Evolutionary conservation across 2,888 invertebrate species (phyloP).

Genomic region (Eristalis tenax): DNA sequence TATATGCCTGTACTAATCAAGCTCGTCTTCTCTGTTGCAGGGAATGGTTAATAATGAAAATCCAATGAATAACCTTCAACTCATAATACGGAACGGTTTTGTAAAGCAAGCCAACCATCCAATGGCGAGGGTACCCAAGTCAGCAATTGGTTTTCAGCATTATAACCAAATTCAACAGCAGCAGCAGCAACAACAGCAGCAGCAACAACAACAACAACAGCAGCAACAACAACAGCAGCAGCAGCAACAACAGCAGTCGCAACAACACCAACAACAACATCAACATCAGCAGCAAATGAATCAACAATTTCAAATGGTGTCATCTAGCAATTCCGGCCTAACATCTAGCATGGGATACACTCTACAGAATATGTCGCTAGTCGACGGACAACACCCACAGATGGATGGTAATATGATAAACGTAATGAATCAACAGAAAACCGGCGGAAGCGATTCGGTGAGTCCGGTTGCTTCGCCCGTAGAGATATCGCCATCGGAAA

Average conservation of each 20-base stretch:
- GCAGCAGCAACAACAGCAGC: conserved; percentile 74
- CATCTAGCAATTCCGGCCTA: conserved; percentile 75
- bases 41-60: conserved; percentile 77
- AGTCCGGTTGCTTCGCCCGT: conserved; percentile 81
- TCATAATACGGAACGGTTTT: conserved; percentile 80
- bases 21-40: conserved; percentile 74
- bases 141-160: conserved; percentile 78
- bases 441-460: conserved; percentile 80
- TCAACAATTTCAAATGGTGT: conserved; percentile 76
- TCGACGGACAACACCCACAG: conserved; percentile 73
- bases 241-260: conserved; percentile 75
- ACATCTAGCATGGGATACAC: conserved; percentile 75
- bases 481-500: conserved; percentile 80
- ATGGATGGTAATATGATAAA: conserved; percentile 73
- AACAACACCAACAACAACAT: conserved; percentile 49
- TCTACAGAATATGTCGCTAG: conserved; percentile 78
- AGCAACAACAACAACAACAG: conserved; percentile 76
- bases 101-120: conserved; percentile 77
- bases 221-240: conserved; percentile 75
- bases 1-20: neutral
- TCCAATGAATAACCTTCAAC: conserved; percentile 77
- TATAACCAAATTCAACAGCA: conserved; percentile 75
- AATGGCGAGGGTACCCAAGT: conserved; percentile 77
- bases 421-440: conserved; percentile 77
- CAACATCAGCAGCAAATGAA: conserved; percentile 76